Percentiles rank a stretch among this genome's conserved stretches.
Evolutionary conservation across 2,797 vertebrate genomes (phyloP).

Genomic region (Cryptoblepharus egeriae): DNA sequence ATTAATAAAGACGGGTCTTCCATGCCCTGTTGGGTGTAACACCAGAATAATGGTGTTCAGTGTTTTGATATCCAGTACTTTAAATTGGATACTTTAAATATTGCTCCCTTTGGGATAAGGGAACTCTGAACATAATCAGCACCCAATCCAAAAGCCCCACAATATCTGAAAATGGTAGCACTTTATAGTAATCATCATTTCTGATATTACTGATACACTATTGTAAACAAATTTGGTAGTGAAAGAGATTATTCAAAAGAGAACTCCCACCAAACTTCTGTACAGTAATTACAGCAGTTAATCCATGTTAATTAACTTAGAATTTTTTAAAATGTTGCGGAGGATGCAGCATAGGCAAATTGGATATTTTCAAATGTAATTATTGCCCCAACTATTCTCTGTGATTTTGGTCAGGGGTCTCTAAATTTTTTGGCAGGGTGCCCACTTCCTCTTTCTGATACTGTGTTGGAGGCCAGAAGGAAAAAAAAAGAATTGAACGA

Average conservation of each 20-base stretch:
- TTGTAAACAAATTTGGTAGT: not conserved
- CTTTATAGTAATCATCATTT: not conserved
- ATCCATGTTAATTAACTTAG: not conserved
- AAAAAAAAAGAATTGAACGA: too few species aligned
- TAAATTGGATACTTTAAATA: too few species aligned
- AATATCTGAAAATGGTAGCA: not conserved
- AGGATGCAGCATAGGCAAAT: not conserved
- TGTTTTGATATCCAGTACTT: not conserved
- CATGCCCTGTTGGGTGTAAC: too few species aligned
- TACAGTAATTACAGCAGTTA: not conserved
- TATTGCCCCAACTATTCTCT: not conserved
- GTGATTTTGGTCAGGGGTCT: too few species aligned
- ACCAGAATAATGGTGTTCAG: not conserved
- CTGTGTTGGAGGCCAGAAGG: too few species aligned
- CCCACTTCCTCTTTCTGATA: too few species aligned
- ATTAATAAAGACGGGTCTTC: not conserved
- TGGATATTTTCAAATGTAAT: not conserved
- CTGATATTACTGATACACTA: not conserved
- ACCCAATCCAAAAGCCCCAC: not conserved
- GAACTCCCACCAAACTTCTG: too few species aligned
- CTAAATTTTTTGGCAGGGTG: too few species aligned
- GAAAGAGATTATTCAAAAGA: not conserved
- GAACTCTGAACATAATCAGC: not conserved
- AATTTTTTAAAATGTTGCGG: not conserved
- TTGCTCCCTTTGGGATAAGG: not conserved